Base-by-base conservation (phyloP, 2,113 vertebrate species). In the Bostrychus sinensis region DNA sequence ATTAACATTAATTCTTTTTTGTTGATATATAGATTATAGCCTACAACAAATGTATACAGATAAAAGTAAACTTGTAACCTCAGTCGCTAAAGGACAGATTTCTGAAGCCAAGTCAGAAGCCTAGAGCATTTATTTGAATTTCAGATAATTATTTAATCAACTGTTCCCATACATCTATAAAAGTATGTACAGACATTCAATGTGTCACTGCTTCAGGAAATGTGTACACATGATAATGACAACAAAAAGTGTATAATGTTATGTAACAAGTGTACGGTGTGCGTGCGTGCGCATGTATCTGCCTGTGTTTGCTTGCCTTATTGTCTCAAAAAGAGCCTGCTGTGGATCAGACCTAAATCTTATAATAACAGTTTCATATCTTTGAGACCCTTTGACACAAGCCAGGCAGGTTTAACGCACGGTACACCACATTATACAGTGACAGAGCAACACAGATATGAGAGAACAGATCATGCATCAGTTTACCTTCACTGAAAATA, bases 311-410 rank as follows among this genome's bases (percentile, higher is more conserved):
- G 22, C 36, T 32, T 57, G 53, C 14, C 59, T 59, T 10, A 0
- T 23, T 62, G 57, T 64, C 45, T 48, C 13, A 41, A 75, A 59
- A 62, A 39, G n/a, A 12, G 71, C 86, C 75, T 26, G 56, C 7
- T 11, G 80, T 70, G 62, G 39, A 70, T 77, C 16, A 9, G 41
- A 25, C 19, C 53, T 78, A 78, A 82, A 81, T 83, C 78, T 77
- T 65, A 77, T 83, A 82, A 76, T 78, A 78, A 78, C 59, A 68
- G 66, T 34, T 45, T 37, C 64, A 36, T 34, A 80, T 80, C 66
- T 83, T 59, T 5, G 1, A 75, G 82, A 73, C 75, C 17, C 13
- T 51, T 86, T 84, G n/a, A n/a, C 70, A 84, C 80, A 75, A 65
- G 41, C 70, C 58, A 57, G 16, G 32, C 66, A 70, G 61, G 12